phyloP scores from a whole-genome alignment of 2,797 vertebrate species.

The Falco columbarius region DNA sequence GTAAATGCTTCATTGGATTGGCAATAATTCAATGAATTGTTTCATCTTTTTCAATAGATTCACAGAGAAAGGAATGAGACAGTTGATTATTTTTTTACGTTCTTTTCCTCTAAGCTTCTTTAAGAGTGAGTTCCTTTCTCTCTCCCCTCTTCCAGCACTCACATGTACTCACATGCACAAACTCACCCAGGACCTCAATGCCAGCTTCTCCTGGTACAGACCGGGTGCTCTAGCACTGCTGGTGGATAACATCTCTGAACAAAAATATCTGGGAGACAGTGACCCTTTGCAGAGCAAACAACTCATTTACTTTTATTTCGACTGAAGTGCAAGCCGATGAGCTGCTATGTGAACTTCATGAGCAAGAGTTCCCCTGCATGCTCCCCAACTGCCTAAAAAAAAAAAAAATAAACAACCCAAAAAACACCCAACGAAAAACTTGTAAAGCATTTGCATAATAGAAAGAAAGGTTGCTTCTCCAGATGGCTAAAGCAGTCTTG shows the following conservation, averaged over 20 bases:
- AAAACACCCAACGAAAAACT: neutral
- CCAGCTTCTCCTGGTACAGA: neutral
- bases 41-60: constrained; percentile 47
- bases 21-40: constrained; percentile 52
- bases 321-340: neutral
- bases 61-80: neutral
- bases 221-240: neutral
- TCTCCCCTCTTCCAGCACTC: neutral
- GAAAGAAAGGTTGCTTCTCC: neutral
- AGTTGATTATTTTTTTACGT: neutral
- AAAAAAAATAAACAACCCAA: neutral
- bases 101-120: neutral
- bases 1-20: constrained; percentile 1
- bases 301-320: constrained; percentile 3
- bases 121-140: neutral
- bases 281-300: neutral
- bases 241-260: neutral
- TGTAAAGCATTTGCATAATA: neutral
- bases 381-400: neutral
- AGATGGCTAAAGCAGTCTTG: constrained; percentile 17
- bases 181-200: neutral
- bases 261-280: neutral
- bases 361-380: neutral
- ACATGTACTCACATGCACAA: neutral
- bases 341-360: neutral